Evolutionary conservation across 2,888 invertebrate genomes (phyloP).

Genomic region (Agrochola circellaris): DNA sequence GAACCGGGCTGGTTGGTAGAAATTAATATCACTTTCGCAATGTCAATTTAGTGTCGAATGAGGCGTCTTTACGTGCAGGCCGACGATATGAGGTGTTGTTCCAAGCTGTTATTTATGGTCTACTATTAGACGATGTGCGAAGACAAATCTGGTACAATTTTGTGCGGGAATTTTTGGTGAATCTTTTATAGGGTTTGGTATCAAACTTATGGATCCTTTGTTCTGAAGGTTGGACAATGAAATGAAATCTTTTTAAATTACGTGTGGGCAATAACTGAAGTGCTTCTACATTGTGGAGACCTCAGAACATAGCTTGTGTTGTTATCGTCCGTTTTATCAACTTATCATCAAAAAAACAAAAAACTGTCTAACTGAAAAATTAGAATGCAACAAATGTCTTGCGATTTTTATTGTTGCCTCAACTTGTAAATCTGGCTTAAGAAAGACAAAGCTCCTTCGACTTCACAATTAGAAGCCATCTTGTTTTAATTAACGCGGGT

Average conservation of each 20-base stretch:
- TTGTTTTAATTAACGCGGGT: slow-evolving; percentile 34
- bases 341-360: background rate
- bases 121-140: slow-evolving; percentile 58
- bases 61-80: slow-evolving; percentile 53
- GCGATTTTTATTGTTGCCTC: background rate
- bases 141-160: slow-evolving; percentile 57
- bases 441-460: slow-evolving; percentile 4
- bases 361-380: background rate
- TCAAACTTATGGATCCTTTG: slow-evolving; percentile 2
- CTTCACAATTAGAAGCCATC: slow-evolving; percentile 17
- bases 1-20: slow-evolving; percentile 77
- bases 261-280: background rate
- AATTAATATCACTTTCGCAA: slow-evolving; percentile 84
- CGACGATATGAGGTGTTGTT: slow-evolving; percentile 67
- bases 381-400: background rate
- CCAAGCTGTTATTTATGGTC: slow-evolving; percentile 67
- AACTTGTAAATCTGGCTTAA: background rate
- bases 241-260: slow-evolving; percentile 19
- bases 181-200: background rate
- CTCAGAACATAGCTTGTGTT: background rate
- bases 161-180: slow-evolving; percentile 52
- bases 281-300: background rate
- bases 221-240: slow-evolving; percentile 2
- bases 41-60: slow-evolving; percentile 75
- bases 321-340: background rate